phyloP scores from a whole-genome alignment of 2,113 vertebrate species.

The Crocuta crocuta region DNA sequence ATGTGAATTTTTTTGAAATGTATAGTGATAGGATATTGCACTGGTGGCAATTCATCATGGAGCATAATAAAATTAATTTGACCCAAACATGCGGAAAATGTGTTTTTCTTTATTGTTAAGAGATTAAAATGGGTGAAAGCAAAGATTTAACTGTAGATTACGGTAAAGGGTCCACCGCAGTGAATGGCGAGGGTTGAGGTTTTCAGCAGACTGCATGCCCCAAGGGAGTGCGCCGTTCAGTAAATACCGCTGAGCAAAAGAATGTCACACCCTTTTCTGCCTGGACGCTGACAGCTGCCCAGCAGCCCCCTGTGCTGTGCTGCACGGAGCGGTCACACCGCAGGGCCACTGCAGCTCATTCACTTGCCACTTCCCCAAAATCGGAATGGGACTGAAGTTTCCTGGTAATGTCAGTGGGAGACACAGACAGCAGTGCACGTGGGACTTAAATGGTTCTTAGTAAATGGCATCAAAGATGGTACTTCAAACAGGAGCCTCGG shows the following conservation, averaged over 20 bases:
- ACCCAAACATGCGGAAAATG: conserved; percentile 82
- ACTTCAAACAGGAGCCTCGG: conserved; percentile 47
- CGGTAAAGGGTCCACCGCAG: neutral
- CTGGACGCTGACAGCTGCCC: conserved; percentile 57
- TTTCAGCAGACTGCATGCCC: neutral
- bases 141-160: neutral
- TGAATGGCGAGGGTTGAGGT: neutral
- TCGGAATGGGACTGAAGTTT: neutral
- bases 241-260: conserved; percentile 72
- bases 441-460: neutral
- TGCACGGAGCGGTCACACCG: conserved; percentile 4
- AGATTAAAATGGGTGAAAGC: conserved; percentile 64
- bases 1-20: conserved; percentile 90
- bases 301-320: conserved; percentile 34
- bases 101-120: conserved; percentile 71
- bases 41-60: conserved; percentile 92
- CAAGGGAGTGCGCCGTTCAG: conserved; percentile 69
- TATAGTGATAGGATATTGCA: conserved; percentile 92
- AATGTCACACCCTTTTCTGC: conserved; percentile 70
- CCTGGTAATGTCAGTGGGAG: conserved; percentile 34
- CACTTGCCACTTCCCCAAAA: neutral
- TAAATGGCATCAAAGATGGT: neutral
- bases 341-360: conserved; percentile 73
- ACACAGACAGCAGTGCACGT: neutral
- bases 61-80: conserved; percentile 93